A percentile compares a stretch with the other conserved stretches of the same genome.
These are phyloP conservation scores for Helogale parvula DNA, from an alignment of 2,113 vertebrate species.

Conservation along the genomic window DNA sequence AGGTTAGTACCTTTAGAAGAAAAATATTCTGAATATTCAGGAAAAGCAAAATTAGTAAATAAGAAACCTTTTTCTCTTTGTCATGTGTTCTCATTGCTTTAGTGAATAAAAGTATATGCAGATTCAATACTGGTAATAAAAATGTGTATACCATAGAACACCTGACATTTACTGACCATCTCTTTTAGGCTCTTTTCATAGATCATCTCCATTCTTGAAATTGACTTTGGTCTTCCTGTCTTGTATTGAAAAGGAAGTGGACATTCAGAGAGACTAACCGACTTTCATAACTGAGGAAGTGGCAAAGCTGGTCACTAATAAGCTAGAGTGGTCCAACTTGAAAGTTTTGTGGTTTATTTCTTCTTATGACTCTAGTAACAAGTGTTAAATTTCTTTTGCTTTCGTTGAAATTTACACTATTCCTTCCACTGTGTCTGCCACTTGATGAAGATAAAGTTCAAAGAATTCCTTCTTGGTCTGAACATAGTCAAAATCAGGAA, in stretches of 20 bases:
- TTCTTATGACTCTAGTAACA: neutral
- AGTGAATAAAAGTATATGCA: neutral
- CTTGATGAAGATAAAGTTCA: neutral
- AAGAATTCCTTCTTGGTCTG: neutral
- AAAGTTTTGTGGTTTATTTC: slow-evolving; percentile 15
- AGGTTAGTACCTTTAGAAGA: neutral
- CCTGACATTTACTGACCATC: neutral
- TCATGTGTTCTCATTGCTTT: neutral
- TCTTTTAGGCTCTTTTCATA: neutral
- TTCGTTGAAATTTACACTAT: neutral
- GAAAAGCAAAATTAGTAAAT: neutral
- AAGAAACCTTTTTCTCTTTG: neutral
- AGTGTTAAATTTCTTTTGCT: slow-evolving; percentile 14
- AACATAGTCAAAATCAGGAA: neutral
- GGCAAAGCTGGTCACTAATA: neutral
- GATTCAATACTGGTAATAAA: neutral
- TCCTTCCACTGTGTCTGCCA: neutral
- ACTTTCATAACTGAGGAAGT: neutral
- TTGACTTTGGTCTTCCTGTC: neutral
- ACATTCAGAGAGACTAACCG: neutral
- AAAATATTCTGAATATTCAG: neutral
- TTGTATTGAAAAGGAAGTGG: neutral
- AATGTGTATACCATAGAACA: neutral
- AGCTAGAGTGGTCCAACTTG: neutral
- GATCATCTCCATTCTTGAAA: neutral